A percentile compares a stretch with the other conserved stretches of the same genome.
Evolutionary conservation across 2,113 vertebrate genomes (phyloP).

Genomic region (Embiotoca jacksoni): DNA sequence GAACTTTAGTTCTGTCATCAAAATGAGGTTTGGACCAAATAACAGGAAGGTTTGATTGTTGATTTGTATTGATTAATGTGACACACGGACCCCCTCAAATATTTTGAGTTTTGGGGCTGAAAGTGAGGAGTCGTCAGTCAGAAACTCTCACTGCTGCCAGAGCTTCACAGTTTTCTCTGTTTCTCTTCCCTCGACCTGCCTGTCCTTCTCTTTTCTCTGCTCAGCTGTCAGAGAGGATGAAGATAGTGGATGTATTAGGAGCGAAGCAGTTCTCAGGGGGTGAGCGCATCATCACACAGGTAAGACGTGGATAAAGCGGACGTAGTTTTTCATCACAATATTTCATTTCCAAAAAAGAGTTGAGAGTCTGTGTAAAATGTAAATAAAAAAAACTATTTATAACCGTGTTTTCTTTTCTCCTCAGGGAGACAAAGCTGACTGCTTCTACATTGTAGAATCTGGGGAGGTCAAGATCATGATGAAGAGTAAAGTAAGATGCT

Average conservation of each 20-base stretch:
- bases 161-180: too few species aligned
- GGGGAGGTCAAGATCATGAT: constrained; percentile 97
- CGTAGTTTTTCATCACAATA: not conserved
- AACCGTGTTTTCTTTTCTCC: constrained; percentile 20
- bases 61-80: too few species aligned
- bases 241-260: constrained; percentile 97
- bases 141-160: too few species aligned
- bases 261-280: constrained; percentile 91
- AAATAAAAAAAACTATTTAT: not conserved
- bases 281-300: constrained; percentile 96
- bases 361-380: too few species aligned
- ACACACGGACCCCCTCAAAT: too few species aligned
- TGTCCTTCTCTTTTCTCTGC: constrained; percentile 1
- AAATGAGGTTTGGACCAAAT: too few species aligned
- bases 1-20: too few species aligned
- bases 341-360: too few species aligned
- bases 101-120: too few species aligned
- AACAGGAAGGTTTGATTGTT: too few species aligned
- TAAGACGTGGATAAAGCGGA: constrained; percentile 55
- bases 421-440: constrained; percentile 95
- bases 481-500: constrained; percentile 86
- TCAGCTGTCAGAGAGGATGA: constrained; percentile 94
- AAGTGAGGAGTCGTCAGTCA: too few species aligned
- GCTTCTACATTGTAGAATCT: constrained; percentile 95
- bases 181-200: not conserved